These are phyloP conservation scores for Cydia pomonella DNA, from an alignment of 1,140 invertebrate genomes.

Conservation along the genomic window DNA sequence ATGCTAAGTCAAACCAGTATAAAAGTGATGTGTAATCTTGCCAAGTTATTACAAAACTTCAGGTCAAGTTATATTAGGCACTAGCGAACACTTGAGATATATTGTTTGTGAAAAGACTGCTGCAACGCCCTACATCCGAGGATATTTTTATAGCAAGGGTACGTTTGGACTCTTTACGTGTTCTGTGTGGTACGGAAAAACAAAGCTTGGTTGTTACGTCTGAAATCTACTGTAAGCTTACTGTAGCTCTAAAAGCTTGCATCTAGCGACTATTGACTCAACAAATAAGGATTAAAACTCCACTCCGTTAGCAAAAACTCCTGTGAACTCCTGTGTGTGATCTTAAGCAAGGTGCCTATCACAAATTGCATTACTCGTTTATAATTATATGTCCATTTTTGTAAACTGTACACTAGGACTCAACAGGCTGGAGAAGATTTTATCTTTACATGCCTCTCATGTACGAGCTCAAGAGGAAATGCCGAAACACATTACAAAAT, in stretches of 20 bases:
- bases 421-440: too few relatives aligned
- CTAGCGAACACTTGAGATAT: not conserved
- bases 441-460: too few relatives aligned
- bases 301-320: too few relatives aligned
- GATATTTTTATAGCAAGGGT: conserved; percentile 23
- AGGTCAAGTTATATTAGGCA: not conserved
- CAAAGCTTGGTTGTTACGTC: conserved; percentile 3
- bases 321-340: too few relatives aligned
- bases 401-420: too few relatives aligned
- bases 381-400: too few relatives aligned
- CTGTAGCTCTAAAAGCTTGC: not conserved
- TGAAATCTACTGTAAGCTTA: not conserved
- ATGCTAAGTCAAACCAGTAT: not conserved
- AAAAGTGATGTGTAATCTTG: not conserved
- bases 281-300: not conserved
- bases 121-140: conserved; percentile 31
- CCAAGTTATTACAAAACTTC: not conserved
- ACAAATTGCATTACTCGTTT: too few relatives aligned
- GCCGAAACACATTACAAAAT: too few relatives aligned
- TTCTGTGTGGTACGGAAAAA: not conserved
- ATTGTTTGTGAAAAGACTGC: not conserved
- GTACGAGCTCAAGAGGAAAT: too few relatives aligned
- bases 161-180: conserved; percentile 5
- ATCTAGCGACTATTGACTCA: not conserved
- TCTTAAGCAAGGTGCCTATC: too few relatives aligned